These are phyloP conservation scores for Triplophysa rosa DNA, from an alignment of 2,113 vertebrate genomes.

Conservation along the genomic window DNA sequence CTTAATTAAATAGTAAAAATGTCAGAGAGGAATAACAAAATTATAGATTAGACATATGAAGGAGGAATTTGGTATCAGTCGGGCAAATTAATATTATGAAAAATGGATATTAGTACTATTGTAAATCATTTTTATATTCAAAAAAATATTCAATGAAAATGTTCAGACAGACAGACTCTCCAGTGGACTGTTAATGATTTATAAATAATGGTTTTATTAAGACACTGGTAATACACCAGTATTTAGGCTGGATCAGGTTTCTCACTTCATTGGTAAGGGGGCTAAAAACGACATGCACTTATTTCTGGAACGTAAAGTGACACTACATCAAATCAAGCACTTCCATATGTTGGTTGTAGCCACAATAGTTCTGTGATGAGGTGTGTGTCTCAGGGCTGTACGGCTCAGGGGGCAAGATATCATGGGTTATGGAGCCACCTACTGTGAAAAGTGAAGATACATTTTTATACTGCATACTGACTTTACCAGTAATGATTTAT, in stretches of 20 bases:
- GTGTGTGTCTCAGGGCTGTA: slow-evolving; percentile 6
- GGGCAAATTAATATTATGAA: too few species aligned
- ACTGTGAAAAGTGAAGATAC: slow-evolving; percentile 65
- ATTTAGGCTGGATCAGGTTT: slow-evolving; percentile 91
- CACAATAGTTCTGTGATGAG: slow-evolving; percentile 8
- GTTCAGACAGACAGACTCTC: not conserved
- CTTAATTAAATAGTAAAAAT: not conserved
- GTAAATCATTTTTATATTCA: too few species aligned
- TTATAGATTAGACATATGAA: too few species aligned
- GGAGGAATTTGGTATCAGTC: too few species aligned
- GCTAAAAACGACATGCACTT: slow-evolving; percentile 87
- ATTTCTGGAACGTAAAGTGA: slow-evolving; percentile 99
- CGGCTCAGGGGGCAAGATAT: slow-evolving; percentile 48
- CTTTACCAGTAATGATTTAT: not conserved
- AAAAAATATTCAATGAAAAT: not conserved
- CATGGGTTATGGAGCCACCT: slow-evolving; percentile 84
- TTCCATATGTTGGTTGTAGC: slow-evolving; percentile 96
- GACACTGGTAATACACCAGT: slow-evolving; percentile 85
- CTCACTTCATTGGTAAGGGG: slow-evolving; percentile 85
- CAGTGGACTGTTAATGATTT: slow-evolving; percentile 85
- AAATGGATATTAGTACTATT: too few species aligned
- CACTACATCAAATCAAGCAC: slow-evolving; percentile 99
- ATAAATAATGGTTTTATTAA: slow-evolving; percentile 80
- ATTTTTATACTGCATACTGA: not conserved
- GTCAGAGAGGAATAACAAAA: too few species aligned